These are phyloP conservation scores for Entelurus aequoreus DNA, from an alignment of 2,113 vertebrate genomes.

Conservation along the genomic window DNA sequence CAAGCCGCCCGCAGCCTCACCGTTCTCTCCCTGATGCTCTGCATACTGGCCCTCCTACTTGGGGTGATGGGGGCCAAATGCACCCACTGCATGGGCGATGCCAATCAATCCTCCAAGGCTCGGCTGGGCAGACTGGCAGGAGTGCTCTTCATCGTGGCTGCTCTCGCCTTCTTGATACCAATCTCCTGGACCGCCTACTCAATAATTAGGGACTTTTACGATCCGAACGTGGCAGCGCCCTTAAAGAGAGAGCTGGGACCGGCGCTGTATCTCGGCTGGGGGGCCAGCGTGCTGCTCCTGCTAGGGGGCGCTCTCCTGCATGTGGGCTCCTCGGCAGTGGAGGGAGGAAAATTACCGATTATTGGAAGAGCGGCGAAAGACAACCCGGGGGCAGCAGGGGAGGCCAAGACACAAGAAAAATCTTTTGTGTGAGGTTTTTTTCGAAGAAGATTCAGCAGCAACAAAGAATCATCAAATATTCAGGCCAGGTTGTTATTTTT, in stretches of 20 bases:
- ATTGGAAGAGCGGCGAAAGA: conserved; percentile 43
- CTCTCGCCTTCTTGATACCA: conserved; percentile 60
- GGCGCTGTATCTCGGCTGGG: conserved; percentile 70
- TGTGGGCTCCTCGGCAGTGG: conserved; percentile 52
- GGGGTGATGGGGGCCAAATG: conserved; percentile 78
- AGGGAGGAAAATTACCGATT: conserved; percentile 23
- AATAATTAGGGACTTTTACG: conserved; percentile 68
- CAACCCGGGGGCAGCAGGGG: conserved; percentile 40
- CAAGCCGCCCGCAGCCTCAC: conserved; percentile 75
- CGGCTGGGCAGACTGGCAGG: conserved; percentile 63
- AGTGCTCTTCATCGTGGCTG: conserved; percentile 60
- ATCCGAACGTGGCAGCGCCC: conserved; percentile 57
- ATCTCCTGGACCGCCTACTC: conserved; percentile 64
- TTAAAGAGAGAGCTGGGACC: conserved; percentile 72
- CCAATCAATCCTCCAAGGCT: conserved; percentile 67
- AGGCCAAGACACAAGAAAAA: conserved; percentile 61
- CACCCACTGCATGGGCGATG: conserved; percentile 76
- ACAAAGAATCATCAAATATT: too few species aligned
- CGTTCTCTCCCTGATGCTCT: conserved; percentile 73
- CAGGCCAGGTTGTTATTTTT: too few species aligned
- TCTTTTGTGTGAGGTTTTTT: conserved; percentile 61
- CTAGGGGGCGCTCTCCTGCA: conserved; percentile 65
- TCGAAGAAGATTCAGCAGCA: too few species aligned
- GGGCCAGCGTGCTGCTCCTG: conserved; percentile 58
- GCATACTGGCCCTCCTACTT: conserved; percentile 72